Percentiles rank a stretch among this genome's conserved stretches.
phyloP scores from a whole-genome alignment of 2,888 invertebrate species.

The Cosmopolites sordidus region DNA sequence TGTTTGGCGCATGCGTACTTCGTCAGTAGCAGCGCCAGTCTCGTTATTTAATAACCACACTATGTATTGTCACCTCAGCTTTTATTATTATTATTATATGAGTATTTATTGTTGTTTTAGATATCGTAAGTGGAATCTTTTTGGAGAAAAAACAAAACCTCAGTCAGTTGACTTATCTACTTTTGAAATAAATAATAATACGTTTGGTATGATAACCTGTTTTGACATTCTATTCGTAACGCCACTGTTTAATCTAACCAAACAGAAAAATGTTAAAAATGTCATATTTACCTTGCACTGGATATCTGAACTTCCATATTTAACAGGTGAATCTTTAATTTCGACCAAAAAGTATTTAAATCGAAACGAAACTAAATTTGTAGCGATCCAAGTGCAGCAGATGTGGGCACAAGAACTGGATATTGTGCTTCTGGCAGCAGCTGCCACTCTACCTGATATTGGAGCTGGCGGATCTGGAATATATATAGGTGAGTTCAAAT shows the following conservation, averaged over 20 bases:
- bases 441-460: slow-evolving; percentile 58
- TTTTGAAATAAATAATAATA: slow-evolving; percentile 59
- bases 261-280: slow-evolving; percentile 49
- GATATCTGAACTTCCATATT: slow-evolving; percentile 77
- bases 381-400: slow-evolving; percentile 64
- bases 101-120: too few species aligned
- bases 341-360: too few species aligned
- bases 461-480: slow-evolving; percentile 75
- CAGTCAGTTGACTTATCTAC: slow-evolving; percentile 15
- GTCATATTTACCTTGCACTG: slow-evolving; percentile 70
- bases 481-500: slow-evolving; percentile 49
- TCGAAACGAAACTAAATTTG: too few species aligned
- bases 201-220: slow-evolving; percentile 78
- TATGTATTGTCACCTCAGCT: too few species aligned
- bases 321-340: slow-evolving; percentile 60
- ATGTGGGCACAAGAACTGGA: slow-evolving; percentile 65
- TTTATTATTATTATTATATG: too few species aligned
- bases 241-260: slow-evolving; percentile 57
- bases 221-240: slow-evolving; percentile 76
- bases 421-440: slow-evolving; percentile 67
- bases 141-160: slow-evolving; percentile 26
- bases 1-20: too few species aligned
- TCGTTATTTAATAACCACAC: too few species aligned
- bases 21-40: too few species aligned
- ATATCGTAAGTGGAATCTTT: slow-evolving; percentile 26